Conservation (phyloP, 2,797 vertebrate species). For the Ceyx erithaca region DNA sequence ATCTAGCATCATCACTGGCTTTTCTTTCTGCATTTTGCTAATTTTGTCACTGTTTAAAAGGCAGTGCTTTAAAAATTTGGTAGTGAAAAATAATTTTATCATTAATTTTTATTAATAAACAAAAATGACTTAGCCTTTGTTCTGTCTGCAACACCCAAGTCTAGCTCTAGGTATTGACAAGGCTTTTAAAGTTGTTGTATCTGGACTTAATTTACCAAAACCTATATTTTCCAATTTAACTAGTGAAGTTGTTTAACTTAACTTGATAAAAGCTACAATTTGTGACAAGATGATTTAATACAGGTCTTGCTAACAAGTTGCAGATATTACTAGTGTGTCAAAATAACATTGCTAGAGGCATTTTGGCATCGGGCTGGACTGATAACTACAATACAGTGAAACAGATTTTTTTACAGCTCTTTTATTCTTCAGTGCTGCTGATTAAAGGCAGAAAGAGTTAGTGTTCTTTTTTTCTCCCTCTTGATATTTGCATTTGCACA, state of each 20-base stretch:
- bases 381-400: constrained; percentile 14
- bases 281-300: constrained; percentile 58
- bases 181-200: background rate
- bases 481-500: background rate
- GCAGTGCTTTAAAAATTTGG: background rate
- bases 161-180: background rate
- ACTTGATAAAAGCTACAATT: constrained; percentile 23
- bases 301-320: constrained; percentile 55
- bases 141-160: background rate
- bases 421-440: constrained; percentile 2
- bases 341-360: constrained; percentile 37
- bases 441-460: background rate
- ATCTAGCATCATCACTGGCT: background rate
- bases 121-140: background rate
- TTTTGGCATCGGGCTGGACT: constrained; percentile 17
- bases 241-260: constrained; percentile 39
- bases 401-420: background rate
- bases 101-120: background rate
- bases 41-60: background rate
- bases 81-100: background rate
- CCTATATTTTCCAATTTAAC: background rate
- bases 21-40: background rate
- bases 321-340: constrained; percentile 42
- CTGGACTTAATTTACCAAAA: background rate
- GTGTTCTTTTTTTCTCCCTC: background rate